A percentile compares a stretch with the other conserved stretches of the same genome.
Evolutionary conservation across 1,140 invertebrate genomes (phyloP).

Genomic region (Megathymus violae): DNA sequence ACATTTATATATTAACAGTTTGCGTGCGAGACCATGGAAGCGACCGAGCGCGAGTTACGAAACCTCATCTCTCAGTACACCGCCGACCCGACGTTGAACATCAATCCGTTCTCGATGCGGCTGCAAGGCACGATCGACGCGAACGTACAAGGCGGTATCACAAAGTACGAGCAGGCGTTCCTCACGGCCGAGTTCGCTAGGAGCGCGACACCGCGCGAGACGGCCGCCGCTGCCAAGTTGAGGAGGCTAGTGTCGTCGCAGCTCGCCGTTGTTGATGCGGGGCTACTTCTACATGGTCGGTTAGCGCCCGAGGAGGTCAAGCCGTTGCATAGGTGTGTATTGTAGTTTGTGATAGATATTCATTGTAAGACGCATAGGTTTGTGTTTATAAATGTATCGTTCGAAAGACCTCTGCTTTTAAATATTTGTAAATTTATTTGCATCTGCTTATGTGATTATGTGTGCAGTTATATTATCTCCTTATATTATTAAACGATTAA

Average conservation of each 20-base stretch:
- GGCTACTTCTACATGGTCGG: constrained; percentile 91
- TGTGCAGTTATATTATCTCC: no score
- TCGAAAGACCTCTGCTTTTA: no score
- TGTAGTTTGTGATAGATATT: no score
- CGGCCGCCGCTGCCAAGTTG: constrained; percentile 89
- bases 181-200: constrained; percentile 90
- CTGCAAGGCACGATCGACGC: constrained; percentile 97
- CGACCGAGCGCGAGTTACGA: constrained; percentile 92
- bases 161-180: constrained; percentile 97
- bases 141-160: constrained; percentile 97
- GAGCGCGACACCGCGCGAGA: constrained; percentile 85
- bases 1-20: no score
- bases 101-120: constrained; percentile 96
- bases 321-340: constrained; percentile 89
- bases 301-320: constrained; percentile 92
- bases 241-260: constrained; percentile 91
- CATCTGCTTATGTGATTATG: no score
- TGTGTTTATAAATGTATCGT: no score
- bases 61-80: constrained; percentile 91
- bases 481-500: no score
- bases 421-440: no score
- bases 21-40: constrained; percentile 97
- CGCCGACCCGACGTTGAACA: constrained; percentile 90
- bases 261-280: constrained; percentile 91
- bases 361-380: no score